Evolutionary conservation across 2,113 vertebrate species (phyloP).

Genomic region (Gobio gobio): DNA sequence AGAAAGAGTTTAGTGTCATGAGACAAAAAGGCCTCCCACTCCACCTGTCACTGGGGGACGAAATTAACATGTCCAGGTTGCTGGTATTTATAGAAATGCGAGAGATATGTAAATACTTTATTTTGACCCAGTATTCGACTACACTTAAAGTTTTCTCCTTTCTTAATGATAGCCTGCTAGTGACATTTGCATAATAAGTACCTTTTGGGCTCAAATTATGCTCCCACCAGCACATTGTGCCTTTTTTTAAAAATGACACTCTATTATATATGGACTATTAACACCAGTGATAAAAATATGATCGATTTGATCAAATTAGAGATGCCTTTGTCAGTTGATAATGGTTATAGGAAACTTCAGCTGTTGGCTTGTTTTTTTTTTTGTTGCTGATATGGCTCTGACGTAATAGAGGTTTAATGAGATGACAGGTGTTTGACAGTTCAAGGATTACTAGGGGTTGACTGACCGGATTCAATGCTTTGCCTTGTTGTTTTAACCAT

Average conservation of each 20-base stretch:
- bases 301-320: not conserved
- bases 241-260: not conserved
- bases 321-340: conserved; percentile 2
- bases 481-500: not conserved
- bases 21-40: not conserved
- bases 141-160: not conserved
- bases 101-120: not conserved
- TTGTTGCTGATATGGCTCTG: conserved; percentile 3
- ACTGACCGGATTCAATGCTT: not conserved
- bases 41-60: not conserved
- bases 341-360: not conserved
- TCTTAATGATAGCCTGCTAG: conserved; percentile 24
- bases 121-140: conserved; percentile 31
- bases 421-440: not conserved
- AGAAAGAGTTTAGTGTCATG: not conserved
- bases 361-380: conserved; percentile 15
- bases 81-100: conserved; percentile 7
- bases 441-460: not conserved
- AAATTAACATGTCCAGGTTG: conserved; percentile 18
- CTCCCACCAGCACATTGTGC: conserved; percentile 10
- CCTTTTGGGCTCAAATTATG: conserved; percentile 16
- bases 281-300: conserved; percentile 12
- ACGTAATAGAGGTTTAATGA: not conserved
- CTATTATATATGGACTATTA: not conserved
- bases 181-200: conserved; percentile 41